phyloP scores from a whole-genome alignment of 2,888 invertebrate genomes.

The Anthrax anthrax region DNA sequence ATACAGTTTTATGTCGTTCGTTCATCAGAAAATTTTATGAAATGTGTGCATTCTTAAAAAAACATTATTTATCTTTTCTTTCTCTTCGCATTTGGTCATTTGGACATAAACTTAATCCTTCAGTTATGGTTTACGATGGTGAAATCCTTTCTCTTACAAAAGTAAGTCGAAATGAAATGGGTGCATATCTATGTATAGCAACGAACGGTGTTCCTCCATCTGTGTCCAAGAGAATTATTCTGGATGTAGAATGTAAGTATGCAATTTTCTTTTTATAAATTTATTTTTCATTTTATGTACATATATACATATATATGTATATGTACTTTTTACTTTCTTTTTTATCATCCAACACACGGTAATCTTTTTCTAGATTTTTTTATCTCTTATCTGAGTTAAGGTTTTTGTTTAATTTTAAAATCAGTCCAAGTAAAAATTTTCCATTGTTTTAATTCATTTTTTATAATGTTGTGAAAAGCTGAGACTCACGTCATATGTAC shows the following conservation, averaged over 20 bases:
- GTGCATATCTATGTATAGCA: conserved; percentile 35
- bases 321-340: not conserved
- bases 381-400: too few relatives aligned
- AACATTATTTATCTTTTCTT: not conserved
- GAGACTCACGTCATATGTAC: not conserved
- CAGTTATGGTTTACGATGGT: conserved; percentile 72
- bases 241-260: conserved; percentile 71
- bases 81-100: conserved; percentile 5
- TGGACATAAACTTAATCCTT: conserved; percentile 10
- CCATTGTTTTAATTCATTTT: not conserved
- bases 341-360: not conserved
- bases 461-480: not conserved
- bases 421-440: not conserved
- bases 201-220: conserved; percentile 80
- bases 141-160: conserved; percentile 72
- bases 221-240: conserved; percentile 81
- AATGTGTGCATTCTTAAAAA: too few relatives aligned
- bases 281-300: not conserved
- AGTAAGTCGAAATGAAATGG: conserved; percentile 67
- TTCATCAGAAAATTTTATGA: too few relatives aligned
- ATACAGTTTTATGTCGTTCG: too few relatives aligned
- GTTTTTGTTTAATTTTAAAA: too few relatives aligned
- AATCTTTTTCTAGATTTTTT: too few relatives aligned
- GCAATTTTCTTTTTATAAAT: not conserved
- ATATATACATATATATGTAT: too few relatives aligned